phyloP scores from a whole-genome alignment of 1,140 invertebrate genomes.

The Rhopalosiphum padi region DNA sequence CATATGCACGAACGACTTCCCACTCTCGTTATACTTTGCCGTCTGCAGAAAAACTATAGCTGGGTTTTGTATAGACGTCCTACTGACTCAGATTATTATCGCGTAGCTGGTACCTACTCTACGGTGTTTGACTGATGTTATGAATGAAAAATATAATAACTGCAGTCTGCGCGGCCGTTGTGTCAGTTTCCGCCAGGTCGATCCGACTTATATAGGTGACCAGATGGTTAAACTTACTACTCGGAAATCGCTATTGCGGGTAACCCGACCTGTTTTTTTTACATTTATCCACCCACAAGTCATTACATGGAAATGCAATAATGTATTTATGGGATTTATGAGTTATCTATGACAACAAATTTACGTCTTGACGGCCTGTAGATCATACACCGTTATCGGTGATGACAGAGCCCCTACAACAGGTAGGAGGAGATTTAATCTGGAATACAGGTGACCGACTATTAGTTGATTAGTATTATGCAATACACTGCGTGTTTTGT shows the following conservation, averaged over 20 bases:
- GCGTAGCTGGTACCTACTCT: not conserved
- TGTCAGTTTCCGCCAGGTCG: not conserved
- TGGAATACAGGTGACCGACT: too few relatives aligned
- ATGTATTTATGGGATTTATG: not conserved
- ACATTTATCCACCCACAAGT: not conserved
- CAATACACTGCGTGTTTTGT: too few relatives aligned
- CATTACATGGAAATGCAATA: not conserved
- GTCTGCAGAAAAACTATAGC: not conserved
- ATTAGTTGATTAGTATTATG: too few relatives aligned
- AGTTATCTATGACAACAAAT: not conserved
- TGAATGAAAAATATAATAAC: not conserved
- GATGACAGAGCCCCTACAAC: too few relatives aligned
- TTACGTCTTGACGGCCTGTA: too few relatives aligned
- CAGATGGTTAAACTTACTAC: not conserved
- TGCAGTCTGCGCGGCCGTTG: not conserved
- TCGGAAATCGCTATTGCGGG: not conserved
- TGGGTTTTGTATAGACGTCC: not conserved
- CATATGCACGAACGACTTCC: not conserved
- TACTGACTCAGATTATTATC: conserved; percentile 2
- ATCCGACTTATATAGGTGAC: not conserved
- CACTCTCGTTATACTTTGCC: not conserved
- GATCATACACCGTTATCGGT: not conserved
- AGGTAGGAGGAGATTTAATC: too few relatives aligned
- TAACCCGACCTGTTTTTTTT: not conserved
- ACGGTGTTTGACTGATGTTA: not conserved